Evolutionary conservation across 2,113 vertebrate species (phyloP).

Genomic region (Hypocryptadius cinnamomeus): DNA sequence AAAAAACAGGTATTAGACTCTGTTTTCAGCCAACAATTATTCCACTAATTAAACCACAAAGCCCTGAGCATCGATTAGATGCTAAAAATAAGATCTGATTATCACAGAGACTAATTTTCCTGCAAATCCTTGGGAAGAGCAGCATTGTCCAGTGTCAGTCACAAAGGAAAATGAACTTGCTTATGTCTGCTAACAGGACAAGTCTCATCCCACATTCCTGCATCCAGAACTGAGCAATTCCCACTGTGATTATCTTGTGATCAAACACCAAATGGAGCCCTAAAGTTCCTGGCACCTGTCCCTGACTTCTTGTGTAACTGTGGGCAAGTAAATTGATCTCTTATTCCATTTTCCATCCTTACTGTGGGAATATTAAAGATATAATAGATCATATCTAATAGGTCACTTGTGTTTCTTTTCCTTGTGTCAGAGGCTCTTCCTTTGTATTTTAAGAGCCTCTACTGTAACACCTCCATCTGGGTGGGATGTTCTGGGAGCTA

Average conservation of each 20-base stretch:
- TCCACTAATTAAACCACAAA: slow-evolving; percentile 67
- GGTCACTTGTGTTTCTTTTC: background rate
- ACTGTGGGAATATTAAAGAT: background rate
- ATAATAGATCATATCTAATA: background rate
- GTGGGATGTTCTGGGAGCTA: background rate
- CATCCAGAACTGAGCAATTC: background rate
- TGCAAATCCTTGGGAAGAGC: slow-evolving; percentile 27
- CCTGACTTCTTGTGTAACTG: background rate
- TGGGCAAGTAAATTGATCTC: background rate
- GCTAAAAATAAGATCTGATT: slow-evolving; percentile 64
- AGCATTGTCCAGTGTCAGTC: background rate
- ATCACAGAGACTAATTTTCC: slow-evolving; percentile 39
- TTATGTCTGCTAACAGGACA: background rate
- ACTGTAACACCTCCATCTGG: background rate
- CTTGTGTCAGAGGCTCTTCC: background rate
- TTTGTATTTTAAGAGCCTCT: background rate
- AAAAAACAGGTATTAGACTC: slow-evolving; percentile 37
- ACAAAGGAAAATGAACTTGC: background rate
- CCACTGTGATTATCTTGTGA: background rate
- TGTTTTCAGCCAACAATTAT: slow-evolving; percentile 42
- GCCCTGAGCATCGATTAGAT: slow-evolving; percentile 51
- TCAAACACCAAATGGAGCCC: background rate
- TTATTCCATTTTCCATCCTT: background rate
- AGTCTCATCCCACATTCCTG: background rate
- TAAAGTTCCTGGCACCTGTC: background rate